phyloP scores from a whole-genome alignment of 2,888 invertebrate species.

The Philaethria dido region DNA sequence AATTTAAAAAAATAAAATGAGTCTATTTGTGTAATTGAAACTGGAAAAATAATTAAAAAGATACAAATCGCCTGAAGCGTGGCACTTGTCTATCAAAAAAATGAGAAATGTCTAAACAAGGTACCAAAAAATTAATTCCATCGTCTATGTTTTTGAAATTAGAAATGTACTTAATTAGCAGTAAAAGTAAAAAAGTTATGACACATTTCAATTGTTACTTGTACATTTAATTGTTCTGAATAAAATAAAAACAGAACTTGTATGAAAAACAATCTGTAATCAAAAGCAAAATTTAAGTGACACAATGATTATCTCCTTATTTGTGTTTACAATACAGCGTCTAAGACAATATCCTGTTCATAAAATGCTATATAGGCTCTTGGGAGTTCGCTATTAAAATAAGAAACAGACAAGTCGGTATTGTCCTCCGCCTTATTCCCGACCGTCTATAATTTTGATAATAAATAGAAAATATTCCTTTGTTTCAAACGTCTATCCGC shows the following conservation, averaged over 20 bases:
- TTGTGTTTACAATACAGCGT: conserved; percentile 56
- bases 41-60: neutral
- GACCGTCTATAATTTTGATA: conserved; percentile 79
- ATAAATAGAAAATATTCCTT: conserved; percentile 82
- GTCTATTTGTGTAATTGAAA: neutral
- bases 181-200: too few relatives aligned
- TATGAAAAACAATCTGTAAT: conserved; percentile 34
- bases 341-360: conserved; percentile 63
- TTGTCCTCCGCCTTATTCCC: conserved; percentile 65
- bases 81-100: neutral
- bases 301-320: conserved; percentile 50
- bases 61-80: neutral
- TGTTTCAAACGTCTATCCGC: conserved; percentile 72
- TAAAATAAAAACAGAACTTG: neutral
- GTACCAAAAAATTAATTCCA: neutral
- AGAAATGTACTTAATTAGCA: neutral
- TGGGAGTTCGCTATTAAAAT: conserved; percentile 74
- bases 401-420: conserved; percentile 62
- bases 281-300: conserved; percentile 47
- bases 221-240: too few relatives aligned
- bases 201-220: too few relatives aligned
- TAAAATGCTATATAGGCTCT: conserved; percentile 68
- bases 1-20: neutral
- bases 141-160: neutral
- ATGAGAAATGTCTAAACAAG: neutral